Base-by-base conservation (phyloP, 1,140 invertebrate genomes). In the Zaprionus gabonicus region DNA sequence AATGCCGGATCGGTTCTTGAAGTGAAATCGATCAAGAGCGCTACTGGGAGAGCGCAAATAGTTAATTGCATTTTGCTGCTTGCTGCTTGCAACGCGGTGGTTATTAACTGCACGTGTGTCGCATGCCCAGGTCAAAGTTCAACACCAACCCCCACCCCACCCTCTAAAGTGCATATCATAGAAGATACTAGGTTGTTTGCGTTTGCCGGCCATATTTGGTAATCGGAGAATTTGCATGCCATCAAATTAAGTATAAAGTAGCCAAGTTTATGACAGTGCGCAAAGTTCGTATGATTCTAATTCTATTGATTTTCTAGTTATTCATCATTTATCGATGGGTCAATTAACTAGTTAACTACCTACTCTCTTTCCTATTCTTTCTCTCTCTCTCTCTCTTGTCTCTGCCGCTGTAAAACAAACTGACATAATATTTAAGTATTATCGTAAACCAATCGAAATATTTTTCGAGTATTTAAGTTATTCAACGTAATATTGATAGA, bases 31-130 rank as follows among this genome's bases (percentile, higher is more conserved):
- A 72, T 67, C 46, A 28, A 62, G 58, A 58, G 60, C 41, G 41
- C 4, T 7, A 17, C 5, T 44, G n/a, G 15, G 62, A 31, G n/a
- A 34, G 23, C 34, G 56, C 46, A 55, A 44, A 55, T 71, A 28
- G 55, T 23, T 59, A 76, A 76, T 76, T 76, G 17, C 38, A 57
- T 25, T 53, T 49, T 27, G 25, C 9, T 6, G 13, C 12, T 49
- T 27, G 25, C 9, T 6, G 13, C 12, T 38, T 12, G 23, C 36
- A 15, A 59, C 25, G 25, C 15, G 49, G 25, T 57, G 15, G 23
- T 57, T 44, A 75, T 75, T 70, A 75, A 31, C 38, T 41, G 53
- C 72, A 63, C 72, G 67, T 71, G 73, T 49, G 34, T 28, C 36
- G 13, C 49, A 55, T 56, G 38, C n/a, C 44, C 56, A 64, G 53